A percentile compares a stretch with the other conserved stretches of the same genome.
Conservation (phyloP, 2,113 vertebrate genomes). For the Amazona vittata region DNA sequence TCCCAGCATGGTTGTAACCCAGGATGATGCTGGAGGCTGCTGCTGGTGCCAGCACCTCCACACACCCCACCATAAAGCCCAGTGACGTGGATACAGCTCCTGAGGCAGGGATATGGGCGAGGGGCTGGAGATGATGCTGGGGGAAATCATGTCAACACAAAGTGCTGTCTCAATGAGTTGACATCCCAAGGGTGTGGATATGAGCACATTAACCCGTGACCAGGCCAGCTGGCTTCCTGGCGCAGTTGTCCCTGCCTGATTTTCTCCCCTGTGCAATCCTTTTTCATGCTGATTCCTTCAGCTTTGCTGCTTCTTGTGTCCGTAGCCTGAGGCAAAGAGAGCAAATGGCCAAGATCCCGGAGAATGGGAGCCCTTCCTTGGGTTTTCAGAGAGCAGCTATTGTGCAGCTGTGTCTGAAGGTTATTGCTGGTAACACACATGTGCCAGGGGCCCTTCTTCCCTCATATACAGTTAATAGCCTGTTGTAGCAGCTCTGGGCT, state of each 20-base stretch:
- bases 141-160: neutral
- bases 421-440: neutral
- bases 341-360: neutral
- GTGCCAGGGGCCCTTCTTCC: neutral
- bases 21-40: neutral
- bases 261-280: neutral
- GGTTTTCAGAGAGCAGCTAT: neutral
- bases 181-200: neutral
- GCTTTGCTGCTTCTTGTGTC: neutral
- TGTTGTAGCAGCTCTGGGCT: neutral
- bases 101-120: rapidly evolving
- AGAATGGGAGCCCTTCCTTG: neutral
- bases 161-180: neutral
- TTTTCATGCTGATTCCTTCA: neutral
- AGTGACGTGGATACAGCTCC: neutral
- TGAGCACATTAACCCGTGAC: neutral
- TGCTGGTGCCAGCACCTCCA: neutral
- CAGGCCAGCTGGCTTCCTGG: constrained; percentile 21
- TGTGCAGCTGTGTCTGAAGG: neutral
- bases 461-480: neutral
- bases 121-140: rapidly evolving
- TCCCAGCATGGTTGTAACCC: neutral
- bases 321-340: neutral
- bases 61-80: neutral
- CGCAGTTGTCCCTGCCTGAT: neutral